These are phyloP conservation scores for Frankliniella intonsa DNA, from an alignment of 2,888 invertebrate species.

Conservation along the genomic window DNA sequence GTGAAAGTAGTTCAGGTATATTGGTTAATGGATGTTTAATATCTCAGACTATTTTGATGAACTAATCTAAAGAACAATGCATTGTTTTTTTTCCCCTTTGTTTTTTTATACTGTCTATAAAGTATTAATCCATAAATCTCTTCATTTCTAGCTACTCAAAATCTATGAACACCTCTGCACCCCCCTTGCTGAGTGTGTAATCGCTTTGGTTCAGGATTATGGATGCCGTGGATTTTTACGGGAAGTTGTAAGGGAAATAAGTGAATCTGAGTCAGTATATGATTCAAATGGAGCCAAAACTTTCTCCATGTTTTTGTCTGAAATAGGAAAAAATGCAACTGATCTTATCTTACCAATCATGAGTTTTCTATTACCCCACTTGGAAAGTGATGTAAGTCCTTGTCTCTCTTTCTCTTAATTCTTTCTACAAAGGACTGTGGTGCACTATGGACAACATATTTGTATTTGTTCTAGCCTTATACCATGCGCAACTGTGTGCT, in stretches of 20 bases:
- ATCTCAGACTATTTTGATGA: not conserved
- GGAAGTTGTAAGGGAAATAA: conserved; percentile 64
- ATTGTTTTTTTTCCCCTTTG: not conserved
- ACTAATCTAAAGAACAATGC: no score
- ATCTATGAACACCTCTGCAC: conserved; percentile 66
- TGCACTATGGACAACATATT: not conserved
- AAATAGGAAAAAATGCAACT: conserved; percentile 59
- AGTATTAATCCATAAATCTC: conserved; percentile 35
- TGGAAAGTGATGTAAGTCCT: conserved; percentile 54
- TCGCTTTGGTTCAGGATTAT: conserved; percentile 62
- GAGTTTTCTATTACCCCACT: conserved; percentile 56
- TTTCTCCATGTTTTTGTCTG: conserved; percentile 58
- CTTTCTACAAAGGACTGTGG: not conserved
- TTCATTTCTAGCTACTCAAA: conserved; percentile 63
- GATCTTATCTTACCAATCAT: conserved; percentile 57
- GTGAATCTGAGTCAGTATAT: conserved; percentile 58
- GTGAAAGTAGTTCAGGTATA: conserved; percentile 59
- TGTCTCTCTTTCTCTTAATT: not conserved
- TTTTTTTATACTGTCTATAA: not conserved
- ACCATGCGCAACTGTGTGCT: conserved; percentile 72
- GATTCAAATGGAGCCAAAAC: conserved; percentile 48
- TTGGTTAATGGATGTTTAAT: conserved; percentile 6
- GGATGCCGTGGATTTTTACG: not conserved
- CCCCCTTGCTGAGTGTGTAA: conserved; percentile 65
- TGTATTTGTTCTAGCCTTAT: conserved; percentile 48